These are phyloP conservation scores for Antidorcas marsupialis DNA, from an alignment of 2,113 vertebrate genomes.

Conservation along the genomic window DNA sequence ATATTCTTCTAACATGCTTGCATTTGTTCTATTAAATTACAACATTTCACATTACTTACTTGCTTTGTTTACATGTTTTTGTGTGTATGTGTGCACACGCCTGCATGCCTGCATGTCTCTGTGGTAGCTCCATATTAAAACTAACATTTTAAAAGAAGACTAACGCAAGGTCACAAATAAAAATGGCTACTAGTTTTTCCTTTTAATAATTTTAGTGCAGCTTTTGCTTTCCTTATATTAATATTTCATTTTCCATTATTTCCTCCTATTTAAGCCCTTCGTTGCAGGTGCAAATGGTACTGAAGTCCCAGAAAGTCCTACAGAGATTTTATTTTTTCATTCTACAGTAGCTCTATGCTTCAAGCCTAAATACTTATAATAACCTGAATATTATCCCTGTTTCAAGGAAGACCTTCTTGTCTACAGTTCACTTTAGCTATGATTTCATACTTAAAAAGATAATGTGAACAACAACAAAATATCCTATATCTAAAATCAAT, in stretches of 20 bases:
- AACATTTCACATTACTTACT: conserved; percentile 56
- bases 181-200: conserved; percentile 71
- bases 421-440: conserved; percentile 63
- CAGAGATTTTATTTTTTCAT: conserved; percentile 34
- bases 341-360: conserved; percentile 64
- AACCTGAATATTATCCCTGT: conserved; percentile 62
- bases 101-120: neutral
- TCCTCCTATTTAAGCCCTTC: conserved; percentile 68
- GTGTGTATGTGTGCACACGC: neutral
- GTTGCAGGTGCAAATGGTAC: conserved; percentile 50
- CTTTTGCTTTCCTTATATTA: conserved; percentile 75
- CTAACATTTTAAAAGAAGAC: conserved; percentile 44
- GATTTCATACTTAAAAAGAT: conserved; percentile 61
- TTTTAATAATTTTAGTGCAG: conserved; percentile 77
- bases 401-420: conserved; percentile 54
- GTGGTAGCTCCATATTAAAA: conserved; percentile 70
- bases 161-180: conserved; percentile 66
- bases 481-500: conserved; percentile 55
- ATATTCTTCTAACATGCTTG: conserved; percentile 64
- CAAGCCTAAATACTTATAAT: conserved; percentile 65
- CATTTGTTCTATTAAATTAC: conserved; percentile 64
- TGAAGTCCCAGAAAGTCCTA: conserved; percentile 64
- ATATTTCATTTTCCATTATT: conserved; percentile 50
- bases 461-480: conserved; percentile 63
- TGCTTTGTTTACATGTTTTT: neutral